Percentiles rank a stretch among this genome's conserved stretches.
Conservation (phyloP, 2,113 vertebrate species). For the Erythrolamprus reginae region DNA sequence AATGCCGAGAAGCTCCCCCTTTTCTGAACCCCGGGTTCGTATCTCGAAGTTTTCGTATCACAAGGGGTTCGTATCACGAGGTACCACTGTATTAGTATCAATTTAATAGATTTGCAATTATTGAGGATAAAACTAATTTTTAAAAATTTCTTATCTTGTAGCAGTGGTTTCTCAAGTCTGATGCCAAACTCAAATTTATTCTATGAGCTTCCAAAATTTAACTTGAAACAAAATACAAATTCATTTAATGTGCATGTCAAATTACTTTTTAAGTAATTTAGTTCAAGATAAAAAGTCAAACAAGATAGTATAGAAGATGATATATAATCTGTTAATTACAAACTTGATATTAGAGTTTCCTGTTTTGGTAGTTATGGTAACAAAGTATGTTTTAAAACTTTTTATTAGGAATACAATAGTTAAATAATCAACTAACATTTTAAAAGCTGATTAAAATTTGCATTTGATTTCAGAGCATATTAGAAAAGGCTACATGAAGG, state of each 20-base stretch:
- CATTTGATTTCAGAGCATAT: background rate
- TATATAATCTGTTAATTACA: conserved; percentile 33
- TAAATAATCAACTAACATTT: conserved; percentile 14
- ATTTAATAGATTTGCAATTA: conserved; percentile 59
- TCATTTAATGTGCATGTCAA: conserved; percentile 43
- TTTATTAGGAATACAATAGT: background rate
- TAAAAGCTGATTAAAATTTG: conserved; percentile 7
- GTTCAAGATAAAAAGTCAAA: conserved; percentile 34
- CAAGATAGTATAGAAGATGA: conserved; percentile 18
- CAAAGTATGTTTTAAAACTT: conserved; percentile 24
- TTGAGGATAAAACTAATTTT: conserved; percentile 58
- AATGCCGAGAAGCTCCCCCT: no score
- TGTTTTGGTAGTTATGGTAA: conserved; percentile 16
- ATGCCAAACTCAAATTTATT: conserved; percentile 65
- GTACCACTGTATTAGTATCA: conserved; percentile 52
- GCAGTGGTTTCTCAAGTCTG: conserved; percentile 63
- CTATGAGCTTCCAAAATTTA: conserved; percentile 64
- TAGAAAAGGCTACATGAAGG: background rate
- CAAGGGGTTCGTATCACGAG: no score
- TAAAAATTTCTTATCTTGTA: conserved; percentile 63
- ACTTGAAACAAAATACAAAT: conserved; percentile 56
- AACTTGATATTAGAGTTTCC: conserved; percentile 29
- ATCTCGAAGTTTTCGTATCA: no score
- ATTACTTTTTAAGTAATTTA: conserved; percentile 12
- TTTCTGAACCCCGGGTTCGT: no score